Base-by-base conservation (phyloP, 2,113 vertebrate genomes). In the Cinclus cinclus region DNA sequence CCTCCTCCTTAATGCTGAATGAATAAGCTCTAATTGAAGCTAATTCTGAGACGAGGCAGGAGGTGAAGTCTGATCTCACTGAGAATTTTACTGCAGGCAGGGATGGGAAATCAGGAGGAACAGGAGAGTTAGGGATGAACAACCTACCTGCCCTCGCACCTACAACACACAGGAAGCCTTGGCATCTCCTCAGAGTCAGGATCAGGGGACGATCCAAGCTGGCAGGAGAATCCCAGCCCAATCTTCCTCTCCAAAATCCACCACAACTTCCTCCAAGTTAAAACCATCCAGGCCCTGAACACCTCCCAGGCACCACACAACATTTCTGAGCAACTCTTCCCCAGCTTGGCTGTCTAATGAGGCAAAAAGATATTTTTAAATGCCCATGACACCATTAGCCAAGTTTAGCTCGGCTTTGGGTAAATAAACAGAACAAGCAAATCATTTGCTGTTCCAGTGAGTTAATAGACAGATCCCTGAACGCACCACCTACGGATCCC, bases 401-500 rank as follows among this genome's bases (percentile, higher is more conserved):
- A 67, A 63, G 33, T 86, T 86, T 81, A 70, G 63, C 60, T 74
- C 7, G 24, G 31, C 44, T 94, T 91, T 71, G 60, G 56, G 88
- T 94, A 96, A 96, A 94, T 4, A 96, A 92, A 95, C 87, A 93
- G 71, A 67, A 17, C 25, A 5, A 67, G 46, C 44, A 70, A 46
- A 70, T 41, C 6, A 1, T 35, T 91, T 95, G 37, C 30, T 68
- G 81, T n/a, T 59, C 41, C 28, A 10, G 35, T 4, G 28, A 95
- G 76, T 88, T 91, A 96, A 95, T 96, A 94, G 92, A 93, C 90
- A 83, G 82, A 83, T 94, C 79, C 84, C 85, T 5, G 52, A 63
- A 23, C 11, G 86, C 31, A 60, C 94, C 95, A 89, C 94, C 95
- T 83, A 92, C 95, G 8, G 91, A 92, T 83, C 63, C 88, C 4